Evolutionary conservation across 1,140 invertebrate species (phyloP).

Genomic region (Thalassaphorura encarpata): DNA sequence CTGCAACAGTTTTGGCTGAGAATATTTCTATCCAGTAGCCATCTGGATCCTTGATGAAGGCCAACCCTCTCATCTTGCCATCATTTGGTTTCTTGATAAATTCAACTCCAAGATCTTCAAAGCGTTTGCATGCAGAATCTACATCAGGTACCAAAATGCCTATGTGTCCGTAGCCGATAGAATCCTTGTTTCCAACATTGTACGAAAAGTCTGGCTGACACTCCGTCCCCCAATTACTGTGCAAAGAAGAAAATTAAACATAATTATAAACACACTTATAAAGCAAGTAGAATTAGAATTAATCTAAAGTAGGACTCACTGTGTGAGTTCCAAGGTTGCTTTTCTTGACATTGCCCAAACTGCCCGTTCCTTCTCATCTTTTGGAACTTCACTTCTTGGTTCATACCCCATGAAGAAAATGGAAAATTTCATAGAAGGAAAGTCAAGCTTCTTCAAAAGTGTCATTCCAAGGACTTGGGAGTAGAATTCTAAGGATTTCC

Average conservation of each 20-base stretch:
- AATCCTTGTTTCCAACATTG: constrained; percentile 82
- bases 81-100: constrained; percentile 84
- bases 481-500: constrained; percentile 78
- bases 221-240: constrained; percentile 90
- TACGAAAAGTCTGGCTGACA: constrained; percentile 64
- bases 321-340: constrained; percentile 84
- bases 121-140: constrained; percentile 69
- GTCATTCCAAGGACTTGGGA: constrained; percentile 82
- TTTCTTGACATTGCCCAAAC: constrained; percentile 70
- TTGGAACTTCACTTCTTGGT: constrained; percentile 57
- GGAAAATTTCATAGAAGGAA: constrained; percentile 79
- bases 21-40: constrained; percentile 96
- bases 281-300: background rate
- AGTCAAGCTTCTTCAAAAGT: constrained; percentile 76
- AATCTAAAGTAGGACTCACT: constrained; percentile 50
- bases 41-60: constrained; percentile 91
- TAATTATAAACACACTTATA: constrained; percentile 11
- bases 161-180: constrained; percentile 66
- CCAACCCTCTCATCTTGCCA: constrained; percentile 86
- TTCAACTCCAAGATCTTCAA: constrained; percentile 72
- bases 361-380: constrained; percentile 53
- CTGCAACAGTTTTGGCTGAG: constrained; percentile 40
- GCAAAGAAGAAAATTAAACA: constrained; percentile 27
- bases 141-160: constrained; percentile 82
- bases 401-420: constrained; percentile 92